These are phyloP conservation scores for Bicyclus anynana DNA, from an alignment of 1,140 invertebrate species.

Conservation along the genomic window DNA sequence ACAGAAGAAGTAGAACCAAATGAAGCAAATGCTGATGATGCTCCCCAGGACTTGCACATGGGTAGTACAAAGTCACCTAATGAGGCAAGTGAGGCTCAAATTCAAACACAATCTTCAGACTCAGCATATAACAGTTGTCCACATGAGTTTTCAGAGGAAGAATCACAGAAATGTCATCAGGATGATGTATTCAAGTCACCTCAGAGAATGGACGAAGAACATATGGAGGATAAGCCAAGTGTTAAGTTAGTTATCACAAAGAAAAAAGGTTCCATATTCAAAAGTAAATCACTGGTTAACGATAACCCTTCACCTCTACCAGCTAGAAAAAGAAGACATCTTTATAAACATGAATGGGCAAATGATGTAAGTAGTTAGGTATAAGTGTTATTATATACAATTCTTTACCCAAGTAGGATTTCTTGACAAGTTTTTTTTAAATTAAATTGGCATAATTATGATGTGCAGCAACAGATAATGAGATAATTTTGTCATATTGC, in stretches of 20 bases:
- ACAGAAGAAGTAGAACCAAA: neutral
- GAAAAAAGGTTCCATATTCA: constrained; percentile 94
- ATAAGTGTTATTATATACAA: neutral
- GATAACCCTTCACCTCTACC: constrained; percentile 77
- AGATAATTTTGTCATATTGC: no score
- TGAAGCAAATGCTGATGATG: constrained; percentile 31
- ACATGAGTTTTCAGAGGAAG: constrained; percentile 65
- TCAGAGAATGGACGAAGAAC: constrained; percentile 53
- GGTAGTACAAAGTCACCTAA: constrained; percentile 21
- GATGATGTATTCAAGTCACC: constrained; percentile 72
- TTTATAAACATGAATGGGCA: constrained; percentile 93
- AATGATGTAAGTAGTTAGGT: constrained; percentile 79
- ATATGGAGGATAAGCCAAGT: constrained; percentile 70
- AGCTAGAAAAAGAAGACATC: constrained; percentile 86
- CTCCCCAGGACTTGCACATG: constrained; percentile 38
- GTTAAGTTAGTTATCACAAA: constrained; percentile 83
- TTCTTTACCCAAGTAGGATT: no score
- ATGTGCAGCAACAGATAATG: no score
- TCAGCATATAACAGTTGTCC: constrained; percentile 68
- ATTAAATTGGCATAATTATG: no score
- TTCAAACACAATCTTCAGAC: constrained; percentile 60
- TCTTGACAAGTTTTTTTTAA: no score
- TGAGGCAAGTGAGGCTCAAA: constrained; percentile 41
- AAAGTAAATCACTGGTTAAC: constrained; percentile 85
- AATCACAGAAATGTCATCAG: constrained; percentile 48